phyloP scores from a whole-genome alignment of 2,888 invertebrate genomes.

The Crematogaster levior region DNA sequence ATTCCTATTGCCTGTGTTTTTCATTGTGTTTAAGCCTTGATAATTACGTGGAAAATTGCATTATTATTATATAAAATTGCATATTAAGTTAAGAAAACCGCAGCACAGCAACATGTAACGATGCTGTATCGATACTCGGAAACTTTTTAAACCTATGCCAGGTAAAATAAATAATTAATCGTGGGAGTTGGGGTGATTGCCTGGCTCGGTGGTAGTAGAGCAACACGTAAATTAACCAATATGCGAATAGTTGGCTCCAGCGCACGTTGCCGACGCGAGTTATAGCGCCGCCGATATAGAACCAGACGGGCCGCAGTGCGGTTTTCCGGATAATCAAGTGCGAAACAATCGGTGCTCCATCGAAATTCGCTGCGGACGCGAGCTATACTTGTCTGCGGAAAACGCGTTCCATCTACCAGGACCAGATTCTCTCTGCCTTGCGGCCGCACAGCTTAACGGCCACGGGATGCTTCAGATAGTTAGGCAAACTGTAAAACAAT shows the following conservation, averaged over 20 bases:
- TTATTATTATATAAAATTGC: neutral
- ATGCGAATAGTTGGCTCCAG: conserved; percentile 72
- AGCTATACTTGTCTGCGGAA: conserved; percentile 69
- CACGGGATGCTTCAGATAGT: conserved; percentile 75
- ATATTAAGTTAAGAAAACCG: neutral
- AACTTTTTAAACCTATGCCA: conserved; percentile 50
- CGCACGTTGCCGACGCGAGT: conserved; percentile 65
- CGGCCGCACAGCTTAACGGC: conserved; percentile 51
- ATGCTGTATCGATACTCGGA: conserved; percentile 1
- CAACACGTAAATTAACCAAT: conserved; percentile 76
- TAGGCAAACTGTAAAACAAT: conserved; percentile 76
- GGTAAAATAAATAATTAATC: conserved; percentile 65
- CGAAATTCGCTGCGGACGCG: conserved; percentile 74
- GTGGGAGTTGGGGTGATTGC: conserved; percentile 31
- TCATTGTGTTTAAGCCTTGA: no score
- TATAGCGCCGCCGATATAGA: conserved; percentile 70
- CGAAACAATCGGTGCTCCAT: conserved; percentile 77
- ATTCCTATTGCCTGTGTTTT: no score
- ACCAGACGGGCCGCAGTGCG: conserved; percentile 72
- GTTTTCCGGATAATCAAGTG: conserved; percentile 80
- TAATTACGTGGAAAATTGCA: no score
- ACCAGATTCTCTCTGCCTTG: conserved; percentile 30
- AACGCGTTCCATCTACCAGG: conserved; percentile 48
- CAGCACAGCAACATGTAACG: neutral
- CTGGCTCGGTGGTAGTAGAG: conserved; percentile 47